A percentile compares a stretch with the other conserved stretches of the same genome.
Evolutionary conservation across 2,888 invertebrate species (phyloP).

Genomic region (Salpingus planirostris): DNA sequence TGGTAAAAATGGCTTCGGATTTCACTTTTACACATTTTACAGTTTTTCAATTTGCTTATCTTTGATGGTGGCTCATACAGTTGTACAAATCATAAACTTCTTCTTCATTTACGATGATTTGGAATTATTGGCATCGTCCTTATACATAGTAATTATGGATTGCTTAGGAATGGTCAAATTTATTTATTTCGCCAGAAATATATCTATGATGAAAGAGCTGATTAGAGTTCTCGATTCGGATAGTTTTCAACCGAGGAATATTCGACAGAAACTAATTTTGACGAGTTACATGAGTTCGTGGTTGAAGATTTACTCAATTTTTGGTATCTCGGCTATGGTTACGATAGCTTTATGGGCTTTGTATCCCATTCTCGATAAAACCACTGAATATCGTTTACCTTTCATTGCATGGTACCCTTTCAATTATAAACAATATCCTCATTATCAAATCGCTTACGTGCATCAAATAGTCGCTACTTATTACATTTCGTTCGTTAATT

Average conservation of each 20-base stretch:
- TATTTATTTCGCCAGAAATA: neutral
- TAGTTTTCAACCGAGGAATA: neutral
- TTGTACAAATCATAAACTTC: neutral
- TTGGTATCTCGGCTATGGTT: neutral
- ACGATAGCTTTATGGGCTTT: neutral
- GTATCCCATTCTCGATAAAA: neutral
- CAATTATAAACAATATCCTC: constrained; percentile 1
- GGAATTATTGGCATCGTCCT: neutral
- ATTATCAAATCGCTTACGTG: constrained; percentile 4
- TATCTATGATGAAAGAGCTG: neutral
- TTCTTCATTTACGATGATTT: neutral
- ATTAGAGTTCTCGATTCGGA: neutral
- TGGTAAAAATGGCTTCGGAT: too few relatives aligned
- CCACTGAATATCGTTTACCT: neutral
- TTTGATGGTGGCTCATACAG: too few relatives aligned
- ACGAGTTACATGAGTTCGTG: neutral
- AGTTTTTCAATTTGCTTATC: too few relatives aligned
- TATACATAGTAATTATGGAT: neutral
- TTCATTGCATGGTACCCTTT: constrained; percentile 7
- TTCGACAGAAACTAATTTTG: neutral
- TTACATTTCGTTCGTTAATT: neutral
- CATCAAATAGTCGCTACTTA: constrained; percentile 5
- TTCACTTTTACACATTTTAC: too few relatives aligned
- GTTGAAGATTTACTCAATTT: neutral
- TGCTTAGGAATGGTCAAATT: neutral